Evolutionary conservation across 2,888 invertebrate species (phyloP).

Genomic region (Alsophila aescularia): DNA sequence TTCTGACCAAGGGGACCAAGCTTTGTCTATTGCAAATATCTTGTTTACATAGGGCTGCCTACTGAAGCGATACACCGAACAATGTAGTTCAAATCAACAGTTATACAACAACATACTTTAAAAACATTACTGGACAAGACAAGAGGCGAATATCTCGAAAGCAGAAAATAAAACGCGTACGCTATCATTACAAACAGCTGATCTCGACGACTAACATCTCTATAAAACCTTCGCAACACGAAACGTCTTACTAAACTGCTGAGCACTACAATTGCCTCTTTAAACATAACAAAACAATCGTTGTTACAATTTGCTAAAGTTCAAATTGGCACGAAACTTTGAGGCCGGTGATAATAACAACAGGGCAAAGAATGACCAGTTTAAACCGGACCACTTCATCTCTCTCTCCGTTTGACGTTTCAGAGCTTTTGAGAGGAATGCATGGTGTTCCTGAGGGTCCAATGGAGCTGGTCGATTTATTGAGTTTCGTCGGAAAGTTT

Average conservation of each 20-base stretch:
- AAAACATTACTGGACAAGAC: slow-evolving; percentile 7
- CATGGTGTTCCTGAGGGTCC: slow-evolving; percentile 37
- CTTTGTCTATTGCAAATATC: not conserved
- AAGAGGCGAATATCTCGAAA: slow-evolving; percentile 20
- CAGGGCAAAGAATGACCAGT: slow-evolving; percentile 70
- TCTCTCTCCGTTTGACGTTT: slow-evolving; percentile 38
- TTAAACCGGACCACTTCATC: slow-evolving; percentile 51
- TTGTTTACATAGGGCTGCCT: slow-evolving; percentile 9
- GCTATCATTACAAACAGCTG: slow-evolving; percentile 54
- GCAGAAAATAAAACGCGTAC: slow-evolving; percentile 31
- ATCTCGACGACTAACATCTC: slow-evolving; percentile 64
- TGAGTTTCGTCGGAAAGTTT: slow-evolving; percentile 79
- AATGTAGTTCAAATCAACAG: not conserved
- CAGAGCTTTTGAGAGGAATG: slow-evolving; percentile 34
- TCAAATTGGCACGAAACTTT: slow-evolving; percentile 60
- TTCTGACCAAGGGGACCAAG: not conserved
- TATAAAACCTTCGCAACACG: slow-evolving; percentile 67
- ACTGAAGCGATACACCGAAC: slow-evolving; percentile 1
- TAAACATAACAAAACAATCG: slow-evolving; percentile 48
- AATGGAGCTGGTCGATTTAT: slow-evolving; percentile 69
- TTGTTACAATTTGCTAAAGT: slow-evolving; percentile 52
- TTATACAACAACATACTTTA: not conserved
- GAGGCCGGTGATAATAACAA: slow-evolving; percentile 75
- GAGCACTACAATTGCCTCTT: slow-evolving; percentile 51
- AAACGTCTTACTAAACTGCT: slow-evolving; percentile 71